Percentiles rank a stretch among this genome's conserved stretches.
Evolutionary conservation across 1,140 invertebrate species (phyloP).

Genomic region (Stegodyphus dumicola): DNA sequence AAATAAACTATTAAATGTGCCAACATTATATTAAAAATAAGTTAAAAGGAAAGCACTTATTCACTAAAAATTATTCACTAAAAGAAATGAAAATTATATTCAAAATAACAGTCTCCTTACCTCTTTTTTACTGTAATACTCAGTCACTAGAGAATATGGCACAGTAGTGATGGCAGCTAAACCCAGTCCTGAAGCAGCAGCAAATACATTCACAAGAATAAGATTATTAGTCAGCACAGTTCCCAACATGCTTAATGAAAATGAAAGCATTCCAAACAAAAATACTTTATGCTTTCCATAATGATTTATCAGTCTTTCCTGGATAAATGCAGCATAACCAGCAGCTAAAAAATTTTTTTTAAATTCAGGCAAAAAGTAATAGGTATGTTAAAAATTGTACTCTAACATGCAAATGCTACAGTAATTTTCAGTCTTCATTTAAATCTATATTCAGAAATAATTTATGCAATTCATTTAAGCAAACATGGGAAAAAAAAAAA

Average conservation of each 20-base stretch:
- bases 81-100: background rate
- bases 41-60: no score
- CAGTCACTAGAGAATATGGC: constrained; percentile 70
- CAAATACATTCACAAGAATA: constrained; percentile 68
- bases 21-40: no score
- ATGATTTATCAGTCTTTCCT: constrained; percentile 66
- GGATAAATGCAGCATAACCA: constrained; percentile 69
- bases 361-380: no score
- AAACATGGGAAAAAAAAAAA: no score
- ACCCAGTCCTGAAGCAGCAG: constrained; percentile 70
- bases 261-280: constrained; percentile 68
- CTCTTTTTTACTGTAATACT: constrained; percentile 69
- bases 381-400: no score
- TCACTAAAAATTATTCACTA: background rate
- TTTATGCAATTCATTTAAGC: no score
- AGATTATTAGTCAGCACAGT: constrained; percentile 68
- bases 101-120: constrained; percentile 62
- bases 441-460: no score
- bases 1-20: no score
- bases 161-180: constrained; percentile 71
- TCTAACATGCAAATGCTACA: no score
- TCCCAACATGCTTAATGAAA: constrained; percentile 68
- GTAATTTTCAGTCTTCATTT: no score
- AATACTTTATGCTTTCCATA: constrained; percentile 68
- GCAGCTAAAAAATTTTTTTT: constrained; percentile 64